Evolutionary conservation across 2,797 vertebrate species (phyloP).

Genomic region (Pelobates cultripes): DNA sequence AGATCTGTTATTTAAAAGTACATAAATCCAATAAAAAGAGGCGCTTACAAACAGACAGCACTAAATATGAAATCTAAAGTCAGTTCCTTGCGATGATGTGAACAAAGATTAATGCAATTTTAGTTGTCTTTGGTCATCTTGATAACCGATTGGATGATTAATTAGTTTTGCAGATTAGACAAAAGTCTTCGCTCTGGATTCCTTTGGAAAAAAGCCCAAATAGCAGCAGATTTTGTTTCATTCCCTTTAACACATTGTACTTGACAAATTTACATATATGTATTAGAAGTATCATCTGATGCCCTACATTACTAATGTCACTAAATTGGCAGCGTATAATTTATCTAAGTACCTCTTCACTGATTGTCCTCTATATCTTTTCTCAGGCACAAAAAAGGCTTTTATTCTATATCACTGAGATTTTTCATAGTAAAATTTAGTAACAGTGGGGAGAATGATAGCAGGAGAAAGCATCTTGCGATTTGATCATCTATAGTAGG

Average conservation of each 20-base stretch:
- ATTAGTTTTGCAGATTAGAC: slow-evolving; percentile 21
- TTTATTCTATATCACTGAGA: slow-evolving; percentile 63
- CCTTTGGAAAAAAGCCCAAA: slow-evolving; percentile 65
- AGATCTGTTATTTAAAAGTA: not conserved
- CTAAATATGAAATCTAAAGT: not conserved
- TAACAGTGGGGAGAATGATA: slow-evolving; percentile 62
- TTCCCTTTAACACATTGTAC: slow-evolving; percentile 71
- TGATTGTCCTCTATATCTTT: slow-evolving; percentile 72
- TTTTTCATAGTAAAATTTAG: slow-evolving; percentile 32
- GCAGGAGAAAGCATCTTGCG: not conserved
- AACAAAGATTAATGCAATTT: not conserved
- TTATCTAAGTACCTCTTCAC: slow-evolving; percentile 77
- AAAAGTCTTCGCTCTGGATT: slow-evolving; percentile 49
- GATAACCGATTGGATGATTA: slow-evolving; percentile 36
- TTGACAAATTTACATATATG: slow-evolving; percentile 78
- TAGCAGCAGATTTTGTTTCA: slow-evolving; percentile 69
- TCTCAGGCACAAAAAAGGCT: slow-evolving; percentile 65
- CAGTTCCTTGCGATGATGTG: not conserved
- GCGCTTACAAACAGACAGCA: not conserved
- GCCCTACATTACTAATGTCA: slow-evolving; percentile 74
- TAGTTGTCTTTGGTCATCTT: not conserved
- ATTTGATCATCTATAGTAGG: not conserved
- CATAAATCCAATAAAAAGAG: not conserved
- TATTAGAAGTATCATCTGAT: slow-evolving; percentile 76
- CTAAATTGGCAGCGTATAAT: slow-evolving; percentile 77